Evolutionary conservation across 2,888 invertebrate species (phyloP), one percentile per base, ranked within the genome.

Genomic region (Ochlodes sylvanus): DNA sequence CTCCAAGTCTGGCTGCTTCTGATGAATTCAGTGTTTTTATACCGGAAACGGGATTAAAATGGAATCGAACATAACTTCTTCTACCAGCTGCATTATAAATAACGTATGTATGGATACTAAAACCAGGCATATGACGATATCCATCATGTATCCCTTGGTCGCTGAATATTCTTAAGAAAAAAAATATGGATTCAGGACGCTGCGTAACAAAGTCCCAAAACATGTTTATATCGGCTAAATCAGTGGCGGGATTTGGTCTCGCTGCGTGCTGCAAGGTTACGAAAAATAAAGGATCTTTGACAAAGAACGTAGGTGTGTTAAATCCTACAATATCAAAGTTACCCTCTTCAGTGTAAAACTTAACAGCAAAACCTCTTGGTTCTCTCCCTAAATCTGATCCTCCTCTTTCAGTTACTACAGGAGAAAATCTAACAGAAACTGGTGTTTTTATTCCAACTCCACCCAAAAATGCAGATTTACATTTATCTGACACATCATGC

Each of bases 131-230:
- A 83, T 95, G 95, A 32, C 98, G 94, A 85, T 95, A 96, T 4
- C 98, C 98, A 83, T 98, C 96, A 0, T 98, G 98, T 72, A 96
- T 96, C 32, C 98, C 98, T 75, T 97, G 95, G 87, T 98, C 98
- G 7, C 96, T 94, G 79, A 97, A 97, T 72, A 97, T 86, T 87
- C 97, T 95, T 84, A 96, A 92, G n/a, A 95, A 90, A 77, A 97
- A 52, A 81, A 98, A 98, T 1, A 95, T 94, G 0, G 96, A 94
- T 84, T 98, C 97, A 0, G 94, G 94, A n/a, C 87, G 84, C 34
- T 90, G 77, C 2, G 89, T 86, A 34, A 93, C 75, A 72, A 94
- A 91, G 76, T 95, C 95, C 94, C 94, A 94, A 63, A 87, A 80
- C 83, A 87, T 87, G 2, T 81, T 82, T 1, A n/a, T n/a, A 69